Base-by-base conservation (phyloP, 2,797 vertebrate genomes). In the Xenops minutus region DNA sequence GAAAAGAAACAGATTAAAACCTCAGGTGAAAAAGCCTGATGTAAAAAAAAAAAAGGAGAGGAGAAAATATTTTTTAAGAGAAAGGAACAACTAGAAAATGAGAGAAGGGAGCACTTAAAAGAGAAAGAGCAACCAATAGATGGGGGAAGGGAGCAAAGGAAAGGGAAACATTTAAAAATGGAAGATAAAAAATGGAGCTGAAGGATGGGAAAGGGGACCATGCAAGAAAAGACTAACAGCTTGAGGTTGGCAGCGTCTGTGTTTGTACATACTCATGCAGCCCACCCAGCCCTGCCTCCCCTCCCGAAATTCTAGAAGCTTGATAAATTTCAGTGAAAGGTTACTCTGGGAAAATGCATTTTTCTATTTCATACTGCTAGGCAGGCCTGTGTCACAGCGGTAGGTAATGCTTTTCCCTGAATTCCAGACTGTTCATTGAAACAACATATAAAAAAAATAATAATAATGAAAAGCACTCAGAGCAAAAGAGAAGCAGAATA, bases 401-500 rank as follows among this genome's bases (percentile, higher is more conserved):
- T 93, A 69, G 76, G 88, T 83, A 88, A 69, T 41, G 76, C 20
- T 81, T 80, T 78, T 78, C 27, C 36, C 39, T 76, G 63, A 69
- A 88, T 90, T 94, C 88, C 71, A 90, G 72, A 54, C 78, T 77
- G 51, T 69, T 94, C 74, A 92, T 92, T 84, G 64, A 94, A 93
- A 85, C 9, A 48, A 26, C 34, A 24, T 69, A 34, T 64, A 37
- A 64, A 58, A 58, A 63, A 75, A 78, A 71, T 14, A 75, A 34
- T 19, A 82, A 88, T 52, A 71, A 92, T 52, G 51, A 91, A 88
- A 90, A 94, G 73, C 76, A 76, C 41, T 77, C 21, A 0, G 4
- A 88, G 81, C 43, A 73, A 82, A 81, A 79, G 72, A 71, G 83
- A 72, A 64, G 63, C 46, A 84, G 62, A 93, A 84, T 49, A 75